phyloP scores from a whole-genome alignment of 2,113 vertebrate genomes.

The Pagrus major region DNA sequence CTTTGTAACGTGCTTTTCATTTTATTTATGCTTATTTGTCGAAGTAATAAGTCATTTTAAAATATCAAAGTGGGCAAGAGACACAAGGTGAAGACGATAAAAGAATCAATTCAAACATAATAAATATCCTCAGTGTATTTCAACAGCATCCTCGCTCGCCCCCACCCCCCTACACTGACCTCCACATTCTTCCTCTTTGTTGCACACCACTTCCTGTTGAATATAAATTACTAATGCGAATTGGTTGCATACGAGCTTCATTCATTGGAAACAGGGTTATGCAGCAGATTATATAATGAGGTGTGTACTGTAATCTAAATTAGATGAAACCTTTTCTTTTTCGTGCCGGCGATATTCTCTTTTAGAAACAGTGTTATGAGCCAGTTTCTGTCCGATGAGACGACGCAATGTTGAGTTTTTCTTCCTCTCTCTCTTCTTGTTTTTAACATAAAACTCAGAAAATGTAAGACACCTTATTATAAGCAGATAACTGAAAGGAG shows the following conservation, averaged over 20 bases:
- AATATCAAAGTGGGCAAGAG: neutral
- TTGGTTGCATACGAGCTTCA: neutral
- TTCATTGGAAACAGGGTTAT: neutral
- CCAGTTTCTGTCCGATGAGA: conserved; percentile 17
- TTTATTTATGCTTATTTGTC: no score
- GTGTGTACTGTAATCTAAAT: neutral
- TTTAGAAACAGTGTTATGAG: conserved; percentile 15
- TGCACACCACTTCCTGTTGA: neutral
- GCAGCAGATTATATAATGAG: conserved; percentile 3
- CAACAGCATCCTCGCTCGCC: neutral
- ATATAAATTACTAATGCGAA: neutral
- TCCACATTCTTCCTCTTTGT: neutral
- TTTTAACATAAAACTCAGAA: conserved; percentile 7
- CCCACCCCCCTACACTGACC: neutral
- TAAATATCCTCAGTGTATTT: conserved; percentile 30
- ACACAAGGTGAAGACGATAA: neutral
- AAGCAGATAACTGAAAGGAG: conserved; percentile 19
- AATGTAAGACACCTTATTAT: conserved; percentile 8
- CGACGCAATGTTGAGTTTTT: conserved; percentile 3
- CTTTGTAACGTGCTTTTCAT: no score
- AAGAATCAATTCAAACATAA: conserved; percentile 54
- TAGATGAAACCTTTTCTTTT: neutral
- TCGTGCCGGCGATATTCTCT: neutral
- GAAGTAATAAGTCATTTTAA: conserved; percentile 12
- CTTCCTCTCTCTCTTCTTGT: conserved; percentile 7